Conservation (phyloP, 2,113 vertebrate genomes). For the Rattus rattus region DNA sequence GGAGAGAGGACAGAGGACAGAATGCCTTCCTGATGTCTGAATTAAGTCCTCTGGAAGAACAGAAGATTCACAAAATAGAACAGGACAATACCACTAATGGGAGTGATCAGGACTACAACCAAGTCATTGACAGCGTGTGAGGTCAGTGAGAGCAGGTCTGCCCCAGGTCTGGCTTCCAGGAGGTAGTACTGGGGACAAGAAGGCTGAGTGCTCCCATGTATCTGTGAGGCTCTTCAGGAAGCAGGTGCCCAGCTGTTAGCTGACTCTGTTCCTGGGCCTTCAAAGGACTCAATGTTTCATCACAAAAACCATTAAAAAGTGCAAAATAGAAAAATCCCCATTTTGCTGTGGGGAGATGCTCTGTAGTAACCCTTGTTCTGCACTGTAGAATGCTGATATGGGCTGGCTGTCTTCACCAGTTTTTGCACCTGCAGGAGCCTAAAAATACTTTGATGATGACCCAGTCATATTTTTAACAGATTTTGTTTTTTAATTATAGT, state of each 20-base stretch:
- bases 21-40: background rate
- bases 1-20: background rate
- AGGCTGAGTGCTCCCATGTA: background rate
- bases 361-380: conserved; percentile 48
- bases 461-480: background rate
- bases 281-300: background rate
- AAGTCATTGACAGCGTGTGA: fast-evolving
- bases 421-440: background rate
- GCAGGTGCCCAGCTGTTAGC: conserved; percentile 28
- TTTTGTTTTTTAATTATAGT: background rate
- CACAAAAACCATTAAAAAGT: background rate
- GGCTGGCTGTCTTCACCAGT: background rate
- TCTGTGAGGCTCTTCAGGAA: background rate
- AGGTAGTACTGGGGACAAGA: background rate
- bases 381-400: background rate
- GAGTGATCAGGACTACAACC: background rate
- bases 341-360: conserved; percentile 50
- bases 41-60: background rate
- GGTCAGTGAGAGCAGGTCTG: fast-evolving
- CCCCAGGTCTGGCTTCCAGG: background rate
- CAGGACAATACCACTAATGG: background rate
- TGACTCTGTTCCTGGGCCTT: background rate
- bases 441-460: background rate
- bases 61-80: background rate
- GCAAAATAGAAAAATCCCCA: conserved; percentile 70